Conservation (phyloP, 2,797 vertebrate genomes). For the Sorex maritimensis region DNA sequence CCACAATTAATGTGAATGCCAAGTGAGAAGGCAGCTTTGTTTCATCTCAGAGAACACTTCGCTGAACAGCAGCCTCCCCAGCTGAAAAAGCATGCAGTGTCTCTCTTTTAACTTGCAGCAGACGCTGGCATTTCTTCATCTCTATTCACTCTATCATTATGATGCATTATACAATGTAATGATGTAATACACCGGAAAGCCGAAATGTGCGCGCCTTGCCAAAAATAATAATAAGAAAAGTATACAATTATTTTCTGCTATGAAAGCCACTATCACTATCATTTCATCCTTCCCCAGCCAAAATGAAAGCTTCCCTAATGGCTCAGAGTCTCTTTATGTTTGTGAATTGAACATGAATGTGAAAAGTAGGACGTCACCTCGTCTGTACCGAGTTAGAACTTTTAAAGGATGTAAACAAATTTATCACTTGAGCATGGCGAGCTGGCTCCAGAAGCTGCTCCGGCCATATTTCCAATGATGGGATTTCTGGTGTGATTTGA, state of each 20-base stretch:
- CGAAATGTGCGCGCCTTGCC: conserved; percentile 89
- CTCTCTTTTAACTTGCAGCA: conserved; percentile 91
- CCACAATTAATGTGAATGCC: conserved; percentile 92
- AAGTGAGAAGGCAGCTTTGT: conserved; percentile 92
- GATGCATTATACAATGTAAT: conserved; percentile 94
- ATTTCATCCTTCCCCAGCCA: conserved; percentile 89
- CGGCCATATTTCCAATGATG: conserved; percentile 69
- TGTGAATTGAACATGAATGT: conserved; percentile 86
- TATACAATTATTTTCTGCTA: conserved; percentile 93
- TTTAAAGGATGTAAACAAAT: conserved; percentile 90
- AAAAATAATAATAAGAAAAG: conserved; percentile 93
- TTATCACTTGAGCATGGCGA: conserved; percentile 80
- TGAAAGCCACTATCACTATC: conserved; percentile 91
- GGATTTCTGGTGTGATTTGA: conserved; percentile 81
- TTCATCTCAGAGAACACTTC: conserved; percentile 91
- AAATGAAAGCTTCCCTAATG: conserved; percentile 91
- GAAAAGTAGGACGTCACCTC: conserved; percentile 84
- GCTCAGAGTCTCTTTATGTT: conserved; percentile 90
- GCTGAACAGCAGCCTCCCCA: conserved; percentile 90
- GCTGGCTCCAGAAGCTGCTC: conserved; percentile 72
- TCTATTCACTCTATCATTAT: conserved; percentile 93
- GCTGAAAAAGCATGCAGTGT: conserved; percentile 90
- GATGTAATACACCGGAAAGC: conserved; percentile 92
- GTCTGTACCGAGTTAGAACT: conserved; percentile 88
- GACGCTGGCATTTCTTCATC: conserved; percentile 91